Percentiles rank a stretch among this genome's conserved stretches.
These are phyloP conservation scores for Aspidiotus rigidus DNA, from an alignment of 2,888 invertebrate species.

Conservation along the genomic window DNA sequence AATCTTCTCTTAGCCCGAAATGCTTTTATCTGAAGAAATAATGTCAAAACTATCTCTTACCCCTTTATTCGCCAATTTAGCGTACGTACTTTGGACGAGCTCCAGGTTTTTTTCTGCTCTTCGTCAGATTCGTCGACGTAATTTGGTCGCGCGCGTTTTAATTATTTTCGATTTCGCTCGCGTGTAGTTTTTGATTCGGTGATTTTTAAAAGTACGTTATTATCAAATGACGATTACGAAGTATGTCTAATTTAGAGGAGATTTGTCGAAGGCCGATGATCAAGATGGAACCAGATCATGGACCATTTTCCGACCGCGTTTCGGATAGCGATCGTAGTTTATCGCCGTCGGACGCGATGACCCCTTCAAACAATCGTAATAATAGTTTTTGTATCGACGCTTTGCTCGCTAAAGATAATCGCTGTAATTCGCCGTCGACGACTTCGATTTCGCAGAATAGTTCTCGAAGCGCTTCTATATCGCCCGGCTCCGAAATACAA, in stretches of 20 bases:
- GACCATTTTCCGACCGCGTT: conserved; percentile 15
- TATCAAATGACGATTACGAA: neutral
- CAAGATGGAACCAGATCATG: conserved; percentile 18
- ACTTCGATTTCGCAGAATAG: conserved; percentile 26
- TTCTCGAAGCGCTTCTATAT: conserved; percentile 60
- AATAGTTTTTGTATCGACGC: conserved; percentile 75
- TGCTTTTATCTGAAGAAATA: conserved; percentile 30
- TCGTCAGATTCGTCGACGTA: neutral
- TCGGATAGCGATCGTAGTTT: conserved; percentile 26
- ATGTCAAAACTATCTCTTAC: conserved; percentile 30
- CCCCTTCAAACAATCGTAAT: conserved; percentile 14
- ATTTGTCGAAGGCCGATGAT: neutral
- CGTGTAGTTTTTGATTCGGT: neutral
- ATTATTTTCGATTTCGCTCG: neutral
- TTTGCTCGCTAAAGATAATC: conserved; percentile 51
- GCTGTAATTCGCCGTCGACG: conserved; percentile 14
- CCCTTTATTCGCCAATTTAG: conserved; percentile 14
- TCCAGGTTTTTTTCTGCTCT: neutral
- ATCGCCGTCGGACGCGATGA: conserved; percentile 24
- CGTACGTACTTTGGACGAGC: neutral
- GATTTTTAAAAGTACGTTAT: neutral
- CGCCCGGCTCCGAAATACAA: conserved; percentile 71
- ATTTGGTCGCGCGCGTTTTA: neutral
- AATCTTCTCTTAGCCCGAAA: conserved; percentile 29
- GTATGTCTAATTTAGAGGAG: conserved; percentile 17